These are phyloP conservation scores for Epirrhoe alternata DNA, from an alignment of 2,888 invertebrate species.

Conservation along the genomic window DNA sequence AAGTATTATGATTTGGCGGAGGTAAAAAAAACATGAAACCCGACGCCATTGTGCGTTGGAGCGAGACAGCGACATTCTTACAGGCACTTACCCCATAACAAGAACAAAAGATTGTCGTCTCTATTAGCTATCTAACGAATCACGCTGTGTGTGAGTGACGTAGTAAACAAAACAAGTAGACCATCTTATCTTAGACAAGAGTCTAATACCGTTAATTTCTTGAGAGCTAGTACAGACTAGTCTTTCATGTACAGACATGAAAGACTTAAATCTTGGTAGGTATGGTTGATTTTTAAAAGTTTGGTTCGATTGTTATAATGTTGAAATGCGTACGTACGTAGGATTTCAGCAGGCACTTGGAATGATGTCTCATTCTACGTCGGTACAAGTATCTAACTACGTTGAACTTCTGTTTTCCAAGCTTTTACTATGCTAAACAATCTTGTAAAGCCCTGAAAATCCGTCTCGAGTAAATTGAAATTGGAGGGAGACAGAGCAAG, in stretches of 20 bases:
- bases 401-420: conserved; percentile 15
- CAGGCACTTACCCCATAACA: conserved; percentile 66
- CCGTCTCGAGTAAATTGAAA: conserved; percentile 85
- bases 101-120: conserved; percentile 79
- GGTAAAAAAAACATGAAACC: conserved; percentile 20
- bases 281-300: not conserved
- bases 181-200: not conserved
- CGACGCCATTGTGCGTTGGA: conserved; percentile 56
- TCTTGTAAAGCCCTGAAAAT: conserved; percentile 82
- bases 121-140: conserved; percentile 72
- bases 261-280: not conserved
- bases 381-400: not conserved
- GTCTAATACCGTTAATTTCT: no score
- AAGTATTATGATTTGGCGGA: not conserved
- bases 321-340: not conserved
- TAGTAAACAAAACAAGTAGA: conserved; percentile 52
- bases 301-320: not conserved
- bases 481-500: conserved; percentile 73
- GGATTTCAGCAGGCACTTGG: not conserved
- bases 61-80: conserved; percentile 54
- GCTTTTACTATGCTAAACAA: conserved; percentile 54
- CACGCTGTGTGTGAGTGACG: conserved; percentile 49
- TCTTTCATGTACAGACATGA: not conserved
- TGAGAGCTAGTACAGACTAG: no score
- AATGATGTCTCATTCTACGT: not conserved